Evolutionary conservation across 2,113 vertebrate genomes (phyloP).

Genomic region (Forbesichthys papilliferus): DNA sequence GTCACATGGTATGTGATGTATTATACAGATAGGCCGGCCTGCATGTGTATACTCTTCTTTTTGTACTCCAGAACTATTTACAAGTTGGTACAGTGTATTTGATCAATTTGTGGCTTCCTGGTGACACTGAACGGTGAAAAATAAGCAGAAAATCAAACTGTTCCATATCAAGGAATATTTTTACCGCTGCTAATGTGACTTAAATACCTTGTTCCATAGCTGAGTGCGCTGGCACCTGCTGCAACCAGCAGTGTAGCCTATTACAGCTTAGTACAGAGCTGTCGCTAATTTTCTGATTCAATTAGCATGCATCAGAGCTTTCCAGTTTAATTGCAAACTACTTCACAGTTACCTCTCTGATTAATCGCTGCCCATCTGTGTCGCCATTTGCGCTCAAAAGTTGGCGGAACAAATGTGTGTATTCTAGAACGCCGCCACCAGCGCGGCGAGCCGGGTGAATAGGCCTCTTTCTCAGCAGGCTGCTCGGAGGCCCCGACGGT

Average conservation of each 20-base stretch:
- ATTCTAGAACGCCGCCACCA: constrained; percentile 82
- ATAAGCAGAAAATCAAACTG: constrained; percentile 96
- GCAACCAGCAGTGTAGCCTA: constrained; percentile 94
- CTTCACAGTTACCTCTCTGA: constrained; percentile 99
- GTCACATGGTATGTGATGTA: not conserved
- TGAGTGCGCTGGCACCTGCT: constrained; percentile 99
- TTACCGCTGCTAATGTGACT: constrained; percentile 97
- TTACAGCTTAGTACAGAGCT: constrained; percentile 86
- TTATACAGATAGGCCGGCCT: no score
- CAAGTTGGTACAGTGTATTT: constrained; percentile 12
- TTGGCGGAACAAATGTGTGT: constrained; percentile 97
- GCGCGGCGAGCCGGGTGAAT: constrained; percentile 3
- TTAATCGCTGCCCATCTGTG: constrained; percentile 99
- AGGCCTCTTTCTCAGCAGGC: constrained; percentile 18
- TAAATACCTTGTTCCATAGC: constrained; percentile 99
- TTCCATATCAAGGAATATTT: constrained; percentile 99
- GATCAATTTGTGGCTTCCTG: constrained; percentile 51
- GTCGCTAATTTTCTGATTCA: constrained; percentile 99
- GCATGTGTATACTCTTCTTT: constrained; percentile 4
- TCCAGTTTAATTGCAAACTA: constrained; percentile 99
- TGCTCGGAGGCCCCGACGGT: not conserved
- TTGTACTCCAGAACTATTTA: constrained; percentile 15
- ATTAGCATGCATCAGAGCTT: constrained; percentile 99
- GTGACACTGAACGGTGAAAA: constrained; percentile 90
- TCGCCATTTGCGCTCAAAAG: constrained; percentile 83